Evolutionary conservation across 2,888 invertebrate species (phyloP), one percentile per base, ranked within the genome.

Genomic region (Chrysina gloriosa): DNA sequence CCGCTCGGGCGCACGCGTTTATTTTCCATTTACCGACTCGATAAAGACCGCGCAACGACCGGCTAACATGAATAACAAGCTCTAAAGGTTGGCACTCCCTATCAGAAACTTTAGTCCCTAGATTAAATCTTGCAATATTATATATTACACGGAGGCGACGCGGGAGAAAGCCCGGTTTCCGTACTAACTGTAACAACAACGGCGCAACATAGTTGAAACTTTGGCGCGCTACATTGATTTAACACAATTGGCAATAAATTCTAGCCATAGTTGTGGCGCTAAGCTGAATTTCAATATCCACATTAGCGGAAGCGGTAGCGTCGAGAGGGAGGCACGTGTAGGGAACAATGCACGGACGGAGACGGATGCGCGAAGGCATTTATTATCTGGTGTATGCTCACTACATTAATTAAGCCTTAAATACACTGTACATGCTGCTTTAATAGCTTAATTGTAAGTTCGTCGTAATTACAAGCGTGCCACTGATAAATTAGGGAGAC

Each of bases 381-480:
- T 69, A 63, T 67, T 67, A 71, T 70, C 70, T 70, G 67, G 50
- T 69, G 68, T 65, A 64, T 70, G 69, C 56, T 42, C 65, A 69
- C 67, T 47, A 70, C 70, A 71, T 72, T 73, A 73, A 72, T 73
- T 73, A 73, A 71, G 68, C 69, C 70, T 66, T 66, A 68, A 71
- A 72, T 71, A 71, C 70, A 65, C 58, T 72, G 68, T 71, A 69
- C 68, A 61, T 67, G 70, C 67, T 68, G 70, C 69, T 69, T 72
- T 73, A 73, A 73, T 73, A 70, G 72, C 73, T 70, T 67, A 70
- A 73, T 72, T 73, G 72, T 71, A 70, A 72, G 71, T 70, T 70
- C 65, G 42, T 27, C 50, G 68, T 69, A 73, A 73, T 73, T 72
- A 71, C 70, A 69, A 68, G 67, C 71, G 70, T 72, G 71, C 70